phyloP scores from a whole-genome alignment of 2,113 vertebrate genomes.

The Macrotus californicus region DNA sequence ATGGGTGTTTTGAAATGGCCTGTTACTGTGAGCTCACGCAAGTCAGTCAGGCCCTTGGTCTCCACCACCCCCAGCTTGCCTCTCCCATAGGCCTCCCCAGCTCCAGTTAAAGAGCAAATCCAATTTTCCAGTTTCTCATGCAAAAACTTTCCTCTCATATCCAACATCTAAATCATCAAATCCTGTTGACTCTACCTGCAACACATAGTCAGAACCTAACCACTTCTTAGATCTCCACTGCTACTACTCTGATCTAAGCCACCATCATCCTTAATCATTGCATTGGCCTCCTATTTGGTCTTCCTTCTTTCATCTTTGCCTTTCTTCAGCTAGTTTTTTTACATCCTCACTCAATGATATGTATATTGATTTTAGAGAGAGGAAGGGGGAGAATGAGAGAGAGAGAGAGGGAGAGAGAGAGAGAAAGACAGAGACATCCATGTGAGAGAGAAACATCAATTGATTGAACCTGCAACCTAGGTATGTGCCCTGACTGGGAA shows the following conservation, averaged over 20 bases:
- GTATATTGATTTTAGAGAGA: too few species aligned
- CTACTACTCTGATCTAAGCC: background rate
- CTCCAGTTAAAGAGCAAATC: background rate
- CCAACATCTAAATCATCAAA: background rate
- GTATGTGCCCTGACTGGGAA: too few species aligned
- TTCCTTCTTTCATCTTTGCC: background rate
- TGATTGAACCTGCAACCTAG: too few species aligned
- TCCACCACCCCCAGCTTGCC: background rate
- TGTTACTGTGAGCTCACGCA: background rate
- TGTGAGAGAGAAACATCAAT: too few species aligned
- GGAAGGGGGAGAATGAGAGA: too few species aligned
- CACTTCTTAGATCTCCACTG: background rate
- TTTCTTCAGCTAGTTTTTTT: too few species aligned
- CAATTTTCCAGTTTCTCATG: background rate
- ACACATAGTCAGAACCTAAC: background rate
- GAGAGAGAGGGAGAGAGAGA: too few species aligned
- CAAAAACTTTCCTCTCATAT: background rate
- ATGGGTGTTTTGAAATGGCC: background rate
- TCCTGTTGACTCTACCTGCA: background rate
- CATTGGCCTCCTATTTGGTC: background rate
- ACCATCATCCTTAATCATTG: background rate
- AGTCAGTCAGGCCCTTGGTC: background rate
- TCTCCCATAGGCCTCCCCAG: background rate
- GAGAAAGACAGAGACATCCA: too few species aligned
- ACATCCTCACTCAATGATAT: too few species aligned